Conservation (phyloP, 2,888 invertebrate genomes). For the Drosophila setosimentum region DNA sequence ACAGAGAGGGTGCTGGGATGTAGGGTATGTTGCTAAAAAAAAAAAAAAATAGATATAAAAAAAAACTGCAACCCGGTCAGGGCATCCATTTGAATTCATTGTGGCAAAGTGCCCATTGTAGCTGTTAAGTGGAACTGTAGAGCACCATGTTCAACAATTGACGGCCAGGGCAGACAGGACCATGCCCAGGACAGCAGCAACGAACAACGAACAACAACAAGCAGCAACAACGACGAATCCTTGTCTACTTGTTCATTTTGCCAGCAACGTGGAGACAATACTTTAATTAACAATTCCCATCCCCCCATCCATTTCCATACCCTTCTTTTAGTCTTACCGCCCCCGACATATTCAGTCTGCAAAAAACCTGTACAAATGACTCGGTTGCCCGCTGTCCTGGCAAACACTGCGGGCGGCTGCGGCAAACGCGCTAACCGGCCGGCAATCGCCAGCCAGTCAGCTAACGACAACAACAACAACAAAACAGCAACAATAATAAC, state of each 20-base stretch:
- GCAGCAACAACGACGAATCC: constrained; percentile 60
- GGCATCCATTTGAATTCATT: constrained; percentile 82
- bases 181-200: constrained; percentile 41
- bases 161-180: constrained; percentile 70
- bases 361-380: constrained; percentile 78
- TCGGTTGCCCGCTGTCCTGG: constrained; percentile 74
- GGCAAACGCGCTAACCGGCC: constrained; percentile 73
- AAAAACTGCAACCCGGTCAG: constrained; percentile 60
- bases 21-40: neutral
- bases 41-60: constrained; percentile 12
- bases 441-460: constrained; percentile 55
- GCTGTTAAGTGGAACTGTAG: constrained; percentile 82
- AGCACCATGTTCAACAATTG: constrained; percentile 81
- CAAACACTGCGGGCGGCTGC: constrained; percentile 77
- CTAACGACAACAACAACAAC: constrained; percentile 41
- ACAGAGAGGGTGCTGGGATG: constrained; percentile 8
- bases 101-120: constrained; percentile 82
- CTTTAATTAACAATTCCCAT: constrained; percentile 82
- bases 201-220: constrained; percentile 18
- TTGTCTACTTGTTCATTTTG: constrained; percentile 82
- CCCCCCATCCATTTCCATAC: constrained; percentile 17
- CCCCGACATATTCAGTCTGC: constrained; percentile 48
- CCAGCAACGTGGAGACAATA: constrained; percentile 81
- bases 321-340: constrained; percentile 10
- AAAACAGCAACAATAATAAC: constrained; percentile 34